These are phyloP conservation scores for Endomychus coccineus DNA, from an alignment of 2,888 invertebrate species.

Conservation along the genomic window DNA sequence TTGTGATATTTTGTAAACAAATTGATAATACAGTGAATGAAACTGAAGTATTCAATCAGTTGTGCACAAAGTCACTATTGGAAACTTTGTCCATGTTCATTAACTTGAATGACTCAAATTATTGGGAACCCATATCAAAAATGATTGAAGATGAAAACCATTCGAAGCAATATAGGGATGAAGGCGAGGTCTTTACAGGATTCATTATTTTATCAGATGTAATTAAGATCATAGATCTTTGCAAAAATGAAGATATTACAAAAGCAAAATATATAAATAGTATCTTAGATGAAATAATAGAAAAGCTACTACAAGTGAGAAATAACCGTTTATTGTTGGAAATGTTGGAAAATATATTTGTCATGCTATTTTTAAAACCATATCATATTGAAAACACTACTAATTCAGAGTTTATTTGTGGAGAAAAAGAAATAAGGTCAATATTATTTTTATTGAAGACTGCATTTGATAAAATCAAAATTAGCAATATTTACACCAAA, in stretches of 20 bases:
- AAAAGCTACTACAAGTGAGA: constrained; percentile 45
- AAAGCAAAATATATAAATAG: constrained; percentile 41
- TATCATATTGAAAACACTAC: constrained; percentile 33
- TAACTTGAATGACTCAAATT: constrained; percentile 16
- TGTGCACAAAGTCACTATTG: constrained; percentile 19
- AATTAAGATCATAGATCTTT: constrained; percentile 45
- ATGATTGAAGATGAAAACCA: constrained; percentile 9
- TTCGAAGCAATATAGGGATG: constrained; percentile 1
- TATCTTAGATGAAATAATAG: constrained; percentile 47
- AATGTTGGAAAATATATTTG: constrained; percentile 65
- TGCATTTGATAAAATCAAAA: constrained; percentile 47
- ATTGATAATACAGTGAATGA: constrained; percentile 15
- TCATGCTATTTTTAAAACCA: constrained; percentile 61
- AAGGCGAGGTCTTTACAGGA: constrained; percentile 46
- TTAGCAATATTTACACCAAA: constrained; percentile 38
- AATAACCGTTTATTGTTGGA: constrained; percentile 50
- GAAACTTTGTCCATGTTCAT: constrained; percentile 20
- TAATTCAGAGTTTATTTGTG: constrained; percentile 51
- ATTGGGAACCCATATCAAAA: constrained; percentile 16
- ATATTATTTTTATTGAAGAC: constrained; percentile 52
- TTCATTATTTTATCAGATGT: constrained; percentile 49
- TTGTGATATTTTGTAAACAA: constrained; percentile 31
- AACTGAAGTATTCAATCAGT: constrained; percentile 20
- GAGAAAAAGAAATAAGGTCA: constrained; percentile 52
- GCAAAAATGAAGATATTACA: constrained; percentile 20